A percentile compares a stretch with the other conserved stretches of the same genome.
These are phyloP conservation scores for Podarcis lilfordi DNA, from an alignment of 2,797 vertebrate species.

Conservation along the genomic window DNA sequence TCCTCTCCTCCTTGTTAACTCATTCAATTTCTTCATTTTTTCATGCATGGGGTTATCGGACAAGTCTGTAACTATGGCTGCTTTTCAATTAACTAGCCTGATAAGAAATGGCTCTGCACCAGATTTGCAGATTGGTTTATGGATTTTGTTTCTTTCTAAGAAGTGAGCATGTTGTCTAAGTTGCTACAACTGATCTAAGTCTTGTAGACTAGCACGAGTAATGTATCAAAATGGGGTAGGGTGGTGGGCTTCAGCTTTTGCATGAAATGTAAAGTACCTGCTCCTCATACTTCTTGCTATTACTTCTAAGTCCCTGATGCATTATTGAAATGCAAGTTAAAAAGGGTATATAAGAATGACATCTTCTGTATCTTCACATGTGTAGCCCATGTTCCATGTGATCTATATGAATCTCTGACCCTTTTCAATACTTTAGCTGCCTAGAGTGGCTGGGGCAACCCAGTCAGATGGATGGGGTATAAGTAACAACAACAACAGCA, in stretches of 20 bases:
- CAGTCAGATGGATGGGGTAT: no score
- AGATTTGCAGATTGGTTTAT: not conserved
- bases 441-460: no score
- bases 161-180: not conserved
- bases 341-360: not conserved
- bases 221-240: no score
- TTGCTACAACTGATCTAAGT: not conserved
- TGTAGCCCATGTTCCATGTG: not conserved
- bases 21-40: not conserved
- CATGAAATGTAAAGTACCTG: not conserved
- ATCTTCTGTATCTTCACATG: not conserved
- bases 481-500: no score
- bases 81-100: constrained; percentile 5
- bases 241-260: not conserved
- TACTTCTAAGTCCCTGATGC: not conserved
- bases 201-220: not conserved
- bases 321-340: no score
- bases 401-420: not conserved
- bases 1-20: not conserved
- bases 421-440: not conserved
- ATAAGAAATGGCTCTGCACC: not conserved
- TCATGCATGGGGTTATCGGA: not conserved
- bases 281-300: not conserved
- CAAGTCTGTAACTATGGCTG: not conserved
- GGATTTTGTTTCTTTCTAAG: not conserved